These are phyloP conservation scores for Ctenoplectra terminalis DNA, from an alignment of 1,140 invertebrate species.

Conservation along the genomic window DNA sequence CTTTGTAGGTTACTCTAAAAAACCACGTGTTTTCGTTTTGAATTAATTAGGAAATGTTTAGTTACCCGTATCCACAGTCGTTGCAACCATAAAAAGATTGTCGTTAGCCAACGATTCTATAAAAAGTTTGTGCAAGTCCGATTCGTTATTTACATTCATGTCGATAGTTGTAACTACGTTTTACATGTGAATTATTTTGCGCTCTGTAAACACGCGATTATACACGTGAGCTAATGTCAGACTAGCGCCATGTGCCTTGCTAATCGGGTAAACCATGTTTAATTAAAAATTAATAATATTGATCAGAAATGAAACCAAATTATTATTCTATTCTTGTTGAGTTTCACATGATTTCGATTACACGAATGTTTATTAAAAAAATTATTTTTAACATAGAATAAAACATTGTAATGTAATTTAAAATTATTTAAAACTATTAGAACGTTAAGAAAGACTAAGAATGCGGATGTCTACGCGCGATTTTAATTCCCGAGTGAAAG, in stretches of 20 bases:
- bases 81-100: constrained; percentile 62
- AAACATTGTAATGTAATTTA: background rate
- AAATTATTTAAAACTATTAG: background rate
- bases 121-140: constrained; percentile 64
- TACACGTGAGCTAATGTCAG: constrained; percentile 35
- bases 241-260: background rate
- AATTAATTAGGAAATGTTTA: background rate
- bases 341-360: background rate
- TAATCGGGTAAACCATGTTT: too few relatives aligned
- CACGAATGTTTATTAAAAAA: too few relatives aligned
- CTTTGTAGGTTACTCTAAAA: constrained; percentile 53
- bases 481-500: constrained; percentile 22
- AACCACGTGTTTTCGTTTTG: constrained; percentile 18
- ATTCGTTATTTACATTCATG: constrained; percentile 52
- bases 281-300: background rate
- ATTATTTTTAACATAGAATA: background rate
- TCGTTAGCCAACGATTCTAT: constrained; percentile 53
- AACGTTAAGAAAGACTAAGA: background rate
- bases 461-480: background rate
- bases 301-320: background rate
- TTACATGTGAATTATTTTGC: constrained; percentile 8
- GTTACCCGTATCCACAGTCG: constrained; percentile 72
- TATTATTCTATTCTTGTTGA: too few relatives aligned
- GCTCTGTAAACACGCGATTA: background rate
- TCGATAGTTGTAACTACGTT: background rate